phyloP scores from a whole-genome alignment of 2,113 vertebrate species.

The Macquaria ambigua region DNA sequence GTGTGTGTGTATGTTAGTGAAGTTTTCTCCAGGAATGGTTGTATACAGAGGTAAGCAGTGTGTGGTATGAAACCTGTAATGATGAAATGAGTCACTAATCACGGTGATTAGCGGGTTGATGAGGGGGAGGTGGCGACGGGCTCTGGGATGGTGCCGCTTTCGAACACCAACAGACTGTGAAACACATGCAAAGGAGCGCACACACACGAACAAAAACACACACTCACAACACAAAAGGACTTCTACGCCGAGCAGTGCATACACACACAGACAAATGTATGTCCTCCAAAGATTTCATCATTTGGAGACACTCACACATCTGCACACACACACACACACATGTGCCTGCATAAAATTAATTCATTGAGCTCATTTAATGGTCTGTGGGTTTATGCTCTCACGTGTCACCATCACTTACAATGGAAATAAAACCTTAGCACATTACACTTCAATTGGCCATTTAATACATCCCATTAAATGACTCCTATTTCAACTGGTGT shows the following conservation, averaged over 20 bases:
- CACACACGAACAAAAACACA: constrained; percentile 9
- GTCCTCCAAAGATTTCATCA: constrained; percentile 41
- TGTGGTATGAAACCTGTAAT: constrained; percentile 76
- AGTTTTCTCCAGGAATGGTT: constrained; percentile 40
- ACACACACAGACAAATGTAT: constrained; percentile 29
- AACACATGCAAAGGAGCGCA: constrained; percentile 17
- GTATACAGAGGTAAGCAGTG: constrained; percentile 51
- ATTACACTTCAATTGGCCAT: constrained; percentile 80
- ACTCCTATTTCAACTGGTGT: constrained; percentile 70
- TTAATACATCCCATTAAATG: constrained; percentile 78
- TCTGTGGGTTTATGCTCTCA: constrained; percentile 74
- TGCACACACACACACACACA: constrained; percentile 41
- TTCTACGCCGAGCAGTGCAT: not conserved
- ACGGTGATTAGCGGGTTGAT: constrained; percentile 76
- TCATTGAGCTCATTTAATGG: constrained; percentile 73
- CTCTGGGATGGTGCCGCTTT: constrained; percentile 34
- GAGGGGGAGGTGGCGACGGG: constrained; percentile 40
- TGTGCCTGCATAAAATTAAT: constrained; percentile 65
- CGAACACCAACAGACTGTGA: constrained; percentile 28
- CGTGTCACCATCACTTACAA: constrained; percentile 74
- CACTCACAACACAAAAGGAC: not conserved
- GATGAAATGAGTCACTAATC: constrained; percentile 80
- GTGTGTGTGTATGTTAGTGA: constrained; percentile 27
- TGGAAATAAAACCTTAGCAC: constrained; percentile 71
- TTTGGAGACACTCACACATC: constrained; percentile 18